These are phyloP conservation scores for Junonia oenone DNA, from an alignment of 2,888 invertebrate species.

Conservation along the genomic window DNA sequence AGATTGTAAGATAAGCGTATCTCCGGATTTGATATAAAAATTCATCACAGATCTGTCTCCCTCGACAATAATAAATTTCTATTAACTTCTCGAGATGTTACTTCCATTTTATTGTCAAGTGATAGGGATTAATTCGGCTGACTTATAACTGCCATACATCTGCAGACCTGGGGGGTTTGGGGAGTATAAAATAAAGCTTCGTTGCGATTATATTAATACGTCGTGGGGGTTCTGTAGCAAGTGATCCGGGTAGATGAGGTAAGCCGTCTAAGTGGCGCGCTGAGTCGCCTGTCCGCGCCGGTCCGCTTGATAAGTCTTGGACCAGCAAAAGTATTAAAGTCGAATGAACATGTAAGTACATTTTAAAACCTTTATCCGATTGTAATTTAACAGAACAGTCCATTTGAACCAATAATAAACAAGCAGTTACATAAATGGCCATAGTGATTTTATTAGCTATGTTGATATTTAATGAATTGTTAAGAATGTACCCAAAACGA, in stretches of 20 bases:
- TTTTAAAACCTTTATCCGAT: slow-evolving; percentile 1
- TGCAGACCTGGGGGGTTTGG: slow-evolving; percentile 57
- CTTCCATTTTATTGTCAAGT: slow-evolving; percentile 74
- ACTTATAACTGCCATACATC: slow-evolving; percentile 79
- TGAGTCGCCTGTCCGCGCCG: slow-evolving; percentile 28
- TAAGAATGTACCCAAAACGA: no score
- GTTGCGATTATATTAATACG: slow-evolving; percentile 75
- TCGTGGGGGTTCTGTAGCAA: slow-evolving; percentile 51
- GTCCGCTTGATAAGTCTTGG: slow-evolving; percentile 24
- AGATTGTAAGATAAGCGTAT: slow-evolving; percentile 5
- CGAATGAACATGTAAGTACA: background rate
- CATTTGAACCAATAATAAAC: background rate
- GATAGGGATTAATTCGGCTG: slow-evolving; percentile 77
- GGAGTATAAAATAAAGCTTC: slow-evolving; percentile 74
- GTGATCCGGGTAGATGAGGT: slow-evolving; percentile 59
- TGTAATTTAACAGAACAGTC: background rate
- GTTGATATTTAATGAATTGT: no score
- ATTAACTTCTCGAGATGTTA: slow-evolving; percentile 74
- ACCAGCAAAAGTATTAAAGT: slow-evolving; percentile 11
- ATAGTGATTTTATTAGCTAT: background rate
- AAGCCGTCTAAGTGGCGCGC: slow-evolving; percentile 61
- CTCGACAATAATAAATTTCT: slow-evolving; percentile 66
- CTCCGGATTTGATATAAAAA: slow-evolving; percentile 37
- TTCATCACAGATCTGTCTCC: slow-evolving; percentile 48
- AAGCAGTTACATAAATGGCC: no score